phyloP scores from a whole-genome alignment of 2,113 vertebrate species.

The Grammomys surdaster region DNA sequence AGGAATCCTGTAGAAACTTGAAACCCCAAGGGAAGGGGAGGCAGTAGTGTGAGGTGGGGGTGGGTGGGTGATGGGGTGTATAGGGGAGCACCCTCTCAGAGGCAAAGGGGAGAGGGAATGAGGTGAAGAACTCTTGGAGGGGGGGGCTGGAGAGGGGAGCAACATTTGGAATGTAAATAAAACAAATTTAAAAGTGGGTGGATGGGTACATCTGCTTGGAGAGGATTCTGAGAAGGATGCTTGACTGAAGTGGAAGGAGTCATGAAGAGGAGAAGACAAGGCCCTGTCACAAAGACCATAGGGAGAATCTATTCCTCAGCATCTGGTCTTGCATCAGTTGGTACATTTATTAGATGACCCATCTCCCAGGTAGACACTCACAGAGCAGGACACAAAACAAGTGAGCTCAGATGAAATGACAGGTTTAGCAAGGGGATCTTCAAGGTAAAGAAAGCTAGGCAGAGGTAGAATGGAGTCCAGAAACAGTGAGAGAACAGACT shows the following conservation, averaged over 20 bases:
- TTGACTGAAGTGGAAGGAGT: not conserved
- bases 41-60: no score
- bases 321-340: not conserved
- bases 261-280: not conserved
- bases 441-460: not conserved
- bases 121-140: no score
- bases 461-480: not conserved
- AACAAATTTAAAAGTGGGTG: not conserved
- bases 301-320: not conserved
- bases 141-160: no score
- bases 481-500: not conserved
- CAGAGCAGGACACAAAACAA: not conserved
- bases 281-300: not conserved
- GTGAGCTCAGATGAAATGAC: not conserved
- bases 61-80: no score
- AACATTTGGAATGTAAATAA: no score
- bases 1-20: no score
- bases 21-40: no score
- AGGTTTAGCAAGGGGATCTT: not conserved
- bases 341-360: not conserved
- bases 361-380: not conserved
- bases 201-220: not conserved
- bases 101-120: no score
- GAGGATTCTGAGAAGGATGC: not conserved
- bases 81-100: no score